Conservation (phyloP, 2,113 vertebrate genomes). For the Calonectris borealis region DNA sequence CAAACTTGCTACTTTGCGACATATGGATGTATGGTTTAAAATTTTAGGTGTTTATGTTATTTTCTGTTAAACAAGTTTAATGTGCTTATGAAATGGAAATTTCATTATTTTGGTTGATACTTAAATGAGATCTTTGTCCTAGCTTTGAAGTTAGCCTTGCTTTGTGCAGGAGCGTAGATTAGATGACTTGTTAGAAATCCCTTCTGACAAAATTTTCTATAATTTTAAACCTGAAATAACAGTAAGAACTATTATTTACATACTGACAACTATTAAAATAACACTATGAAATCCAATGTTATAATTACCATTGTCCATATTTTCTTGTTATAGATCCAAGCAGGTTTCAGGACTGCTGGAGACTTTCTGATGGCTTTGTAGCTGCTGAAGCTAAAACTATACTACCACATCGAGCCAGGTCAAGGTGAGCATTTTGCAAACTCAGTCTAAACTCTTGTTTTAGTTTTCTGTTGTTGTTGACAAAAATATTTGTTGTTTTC, state of each 20-base stretch:
- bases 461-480: not conserved
- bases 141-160: not conserved
- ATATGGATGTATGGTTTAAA: not conserved
- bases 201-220: not conserved
- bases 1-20: not conserved
- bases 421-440: constrained; percentile 77
- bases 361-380: constrained; percentile 92
- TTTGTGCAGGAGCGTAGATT: not conserved
- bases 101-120: not conserved
- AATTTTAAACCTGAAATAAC: not conserved
- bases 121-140: not conserved
- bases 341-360: constrained; percentile 93
- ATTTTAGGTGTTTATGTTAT: not conserved
- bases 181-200: not conserved
- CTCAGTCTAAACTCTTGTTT: not conserved
- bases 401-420: constrained; percentile 89
- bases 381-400: constrained; percentile 93
- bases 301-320: not conserved
- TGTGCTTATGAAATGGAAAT: not conserved
- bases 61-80: not conserved
- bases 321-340: constrained; percentile 80
- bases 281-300: not conserved
- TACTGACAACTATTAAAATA: not conserved
- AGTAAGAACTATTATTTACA: not conserved
- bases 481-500: not conserved